Percentiles rank a stretch among this genome's conserved stretches.
Conservation (phyloP, 1,140 invertebrate genomes). For the Brevipalpus yothersi region DNA sequence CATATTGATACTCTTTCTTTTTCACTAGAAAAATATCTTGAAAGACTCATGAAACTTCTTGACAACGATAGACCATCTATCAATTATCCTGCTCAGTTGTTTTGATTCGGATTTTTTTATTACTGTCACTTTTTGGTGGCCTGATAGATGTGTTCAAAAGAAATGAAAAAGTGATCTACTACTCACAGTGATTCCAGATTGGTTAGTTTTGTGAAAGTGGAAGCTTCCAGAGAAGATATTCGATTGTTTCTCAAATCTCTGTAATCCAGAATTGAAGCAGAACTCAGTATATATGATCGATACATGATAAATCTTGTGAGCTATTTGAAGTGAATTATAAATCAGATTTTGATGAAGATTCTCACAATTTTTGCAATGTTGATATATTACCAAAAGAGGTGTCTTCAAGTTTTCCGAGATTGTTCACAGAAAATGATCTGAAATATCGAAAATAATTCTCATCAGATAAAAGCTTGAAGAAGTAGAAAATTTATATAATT, state of each 20-base stretch:
- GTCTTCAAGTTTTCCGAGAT: conserved; percentile 6
- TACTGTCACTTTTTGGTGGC: too few species aligned
- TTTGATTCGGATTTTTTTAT: too few species aligned
- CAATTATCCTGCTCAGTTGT: too few species aligned
- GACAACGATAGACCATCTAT: too few species aligned
- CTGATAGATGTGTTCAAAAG: too few species aligned
- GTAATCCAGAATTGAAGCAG: background rate
- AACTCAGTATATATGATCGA: background rate
- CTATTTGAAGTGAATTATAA: background rate
- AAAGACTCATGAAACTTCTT: too few species aligned
- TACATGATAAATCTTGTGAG: background rate
- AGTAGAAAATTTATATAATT: background rate
- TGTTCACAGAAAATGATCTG: conserved; percentile 14
- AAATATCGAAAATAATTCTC: background rate
- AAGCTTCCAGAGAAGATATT: background rate
- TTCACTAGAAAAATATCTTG: background rate
- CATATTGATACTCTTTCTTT: too few species aligned
- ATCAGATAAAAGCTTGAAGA: background rate
- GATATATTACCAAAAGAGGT: background rate
- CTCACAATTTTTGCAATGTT: background rate
- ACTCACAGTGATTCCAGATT: conserved; percentile 16
- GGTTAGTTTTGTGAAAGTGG: conserved; percentile 10
- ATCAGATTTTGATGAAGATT: background rate
- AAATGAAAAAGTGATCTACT: background rate
- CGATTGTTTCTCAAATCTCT: conserved; percentile 4